A percentile compares a stretch with the other conserved stretches of the same genome.
Evolutionary conservation across 2,888 invertebrate species (phyloP).

Genomic region (Trachelus iudaicus): DNA sequence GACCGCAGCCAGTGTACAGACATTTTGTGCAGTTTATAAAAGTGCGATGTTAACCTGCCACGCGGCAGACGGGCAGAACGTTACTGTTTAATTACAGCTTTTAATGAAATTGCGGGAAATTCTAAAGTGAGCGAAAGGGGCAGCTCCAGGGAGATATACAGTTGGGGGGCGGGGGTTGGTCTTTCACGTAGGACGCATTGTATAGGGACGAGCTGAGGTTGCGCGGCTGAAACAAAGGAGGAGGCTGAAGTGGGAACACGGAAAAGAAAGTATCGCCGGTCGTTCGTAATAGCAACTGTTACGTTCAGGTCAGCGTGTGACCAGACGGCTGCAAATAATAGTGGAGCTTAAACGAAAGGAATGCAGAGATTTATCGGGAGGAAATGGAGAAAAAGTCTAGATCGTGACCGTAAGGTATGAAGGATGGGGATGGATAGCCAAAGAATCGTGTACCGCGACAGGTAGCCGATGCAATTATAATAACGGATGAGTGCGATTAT

Average conservation of each 20-base stretch:
- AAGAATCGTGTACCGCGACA: background rate
- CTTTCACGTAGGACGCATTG: background rate
- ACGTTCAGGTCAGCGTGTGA: background rate
- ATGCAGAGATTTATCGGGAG: background rate
- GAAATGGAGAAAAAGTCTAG: background rate
- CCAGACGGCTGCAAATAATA: background rate
- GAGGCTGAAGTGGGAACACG: background rate
- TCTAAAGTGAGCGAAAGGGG: background rate
- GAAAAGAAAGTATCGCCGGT: background rate
- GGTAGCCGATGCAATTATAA: background rate
- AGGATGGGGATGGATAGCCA: background rate
- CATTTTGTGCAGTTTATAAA: background rate
- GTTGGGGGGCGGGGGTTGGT: background rate
- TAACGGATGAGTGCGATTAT: background rate
- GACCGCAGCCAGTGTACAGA: background rate
- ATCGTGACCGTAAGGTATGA: background rate
- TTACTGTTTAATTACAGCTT: background rate
- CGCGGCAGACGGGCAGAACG: background rate
- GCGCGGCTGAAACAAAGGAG: background rate
- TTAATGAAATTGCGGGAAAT: background rate
- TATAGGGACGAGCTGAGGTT: background rate
- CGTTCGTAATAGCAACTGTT: background rate
- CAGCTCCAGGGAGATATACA: background rate
- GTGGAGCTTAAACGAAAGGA: background rate
- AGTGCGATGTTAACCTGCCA: background rate